Conservation (phyloP, 2,888 invertebrate species). For the Toxonevra muliebris region DNA sequence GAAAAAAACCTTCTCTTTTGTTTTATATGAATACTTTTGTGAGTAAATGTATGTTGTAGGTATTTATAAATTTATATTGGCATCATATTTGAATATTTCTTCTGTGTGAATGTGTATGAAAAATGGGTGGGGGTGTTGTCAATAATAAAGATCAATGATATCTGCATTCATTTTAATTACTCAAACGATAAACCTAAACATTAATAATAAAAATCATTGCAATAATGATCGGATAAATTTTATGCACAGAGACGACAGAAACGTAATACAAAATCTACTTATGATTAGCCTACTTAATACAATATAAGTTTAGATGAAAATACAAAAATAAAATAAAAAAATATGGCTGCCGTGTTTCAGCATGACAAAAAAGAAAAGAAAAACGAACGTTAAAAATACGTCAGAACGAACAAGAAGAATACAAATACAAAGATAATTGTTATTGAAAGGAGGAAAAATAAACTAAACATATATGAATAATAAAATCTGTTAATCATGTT, state of each 20-base stretch:
- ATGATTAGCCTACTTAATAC: slow-evolving; percentile 29
- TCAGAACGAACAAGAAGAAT: slow-evolving; percentile 2
- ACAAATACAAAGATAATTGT: neutral
- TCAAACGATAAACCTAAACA: too few relatives aligned
- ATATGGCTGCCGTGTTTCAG: slow-evolving; percentile 30
- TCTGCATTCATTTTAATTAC: too few relatives aligned
- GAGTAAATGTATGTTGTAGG: too few relatives aligned
- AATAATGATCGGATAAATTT: slow-evolving; percentile 9
- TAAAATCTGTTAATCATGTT: neutral
- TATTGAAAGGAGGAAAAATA: neutral
- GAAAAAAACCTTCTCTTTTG: too few relatives aligned
- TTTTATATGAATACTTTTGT: too few relatives aligned
- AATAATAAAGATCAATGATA: too few relatives aligned
- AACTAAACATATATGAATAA: slow-evolving; percentile 14
- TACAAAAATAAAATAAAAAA: slow-evolving; percentile 13
- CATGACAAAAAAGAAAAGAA: slow-evolving; percentile 19
- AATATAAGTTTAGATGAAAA: slow-evolving; percentile 18
- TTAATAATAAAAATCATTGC: slow-evolving; percentile 2
- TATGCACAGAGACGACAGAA: slow-evolving; percentile 24
- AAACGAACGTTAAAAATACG: slow-evolving; percentile 11
- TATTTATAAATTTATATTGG: too few relatives aligned
- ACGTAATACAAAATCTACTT: slow-evolving; percentile 29
- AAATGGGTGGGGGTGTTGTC: too few relatives aligned
- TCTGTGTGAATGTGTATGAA: too few relatives aligned
- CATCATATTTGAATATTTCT: too few relatives aligned